Evolutionary conservation across 92 coral and sea anemone species (phyloP), one percentile per base, ranked within the genome.

Genomic region (Palythoa heliodiscus): DNA sequence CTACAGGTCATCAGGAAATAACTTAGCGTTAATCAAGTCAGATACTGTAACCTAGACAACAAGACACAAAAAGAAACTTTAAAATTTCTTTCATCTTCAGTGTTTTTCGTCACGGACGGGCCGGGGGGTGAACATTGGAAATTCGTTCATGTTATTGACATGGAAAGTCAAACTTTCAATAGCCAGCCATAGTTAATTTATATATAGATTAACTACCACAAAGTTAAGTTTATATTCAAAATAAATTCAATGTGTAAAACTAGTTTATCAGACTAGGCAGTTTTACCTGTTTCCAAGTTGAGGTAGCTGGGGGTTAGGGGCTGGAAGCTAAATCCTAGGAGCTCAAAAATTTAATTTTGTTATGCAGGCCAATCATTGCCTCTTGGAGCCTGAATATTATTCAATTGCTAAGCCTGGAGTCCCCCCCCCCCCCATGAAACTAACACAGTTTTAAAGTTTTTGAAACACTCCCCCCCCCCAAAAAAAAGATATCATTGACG

Each of bases 51-150:
- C 48, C 48, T 43, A 43, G 48, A 43, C 48, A 43, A 69, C 47
- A 69, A 69, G 73, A 35, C 73, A 69, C 25, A 69, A 24, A 69
- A 69, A 69, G 73, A 69, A 69, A 69, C 25, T 69, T n/a, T 7
- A 69, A 69, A 69, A 23, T 10, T 69, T 69, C 38, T 23, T 69
- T 69, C 3, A 69, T 69, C 47, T 69, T 69, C 73, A 69, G 73
- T 35, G 73, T 14, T 69, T 69, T 69, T 69, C 66, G 20, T 58
- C 66, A 58, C 66, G 66, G 66, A 22, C 14, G 1, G 35, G 22
- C 73, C 15, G 43, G 73, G 73, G 47, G 71, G 71, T 67, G 71
- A 67, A 67, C 71, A 22, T 67, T 69, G 17, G 43, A 69, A 69
- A 69, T 69, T 69, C 14, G 73, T 35, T 35, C 14, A 69, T 69